phyloP scores from a whole-genome alignment of 2,888 invertebrate genomes.

The Palloptera scutellata region DNA sequence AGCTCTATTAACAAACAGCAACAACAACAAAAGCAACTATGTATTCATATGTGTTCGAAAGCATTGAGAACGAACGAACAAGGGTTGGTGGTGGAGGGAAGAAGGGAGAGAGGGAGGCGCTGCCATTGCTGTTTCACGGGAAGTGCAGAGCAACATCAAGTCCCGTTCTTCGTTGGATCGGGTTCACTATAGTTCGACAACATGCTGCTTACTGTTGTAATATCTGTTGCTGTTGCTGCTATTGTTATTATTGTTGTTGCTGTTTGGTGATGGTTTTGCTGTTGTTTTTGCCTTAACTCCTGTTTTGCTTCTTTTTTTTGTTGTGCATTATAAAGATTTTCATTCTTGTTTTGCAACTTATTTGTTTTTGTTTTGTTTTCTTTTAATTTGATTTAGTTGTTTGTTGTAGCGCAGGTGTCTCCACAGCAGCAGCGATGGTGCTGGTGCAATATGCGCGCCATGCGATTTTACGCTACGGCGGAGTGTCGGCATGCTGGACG shows the following conservation, averaged over 20 bases:
- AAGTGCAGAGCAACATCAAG: not conserved
- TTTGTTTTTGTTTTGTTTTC: not conserved
- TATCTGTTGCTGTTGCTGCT: slow-evolving; percentile 7
- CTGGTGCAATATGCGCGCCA: not conserved
- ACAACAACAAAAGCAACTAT: not conserved
- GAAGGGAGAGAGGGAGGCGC: not conserved
- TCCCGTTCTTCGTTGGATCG: slow-evolving; percentile 19
- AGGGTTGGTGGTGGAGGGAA: not conserved
- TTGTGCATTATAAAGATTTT: slow-evolving; percentile 3
- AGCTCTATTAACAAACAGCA: not conserved
- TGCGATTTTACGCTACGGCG: not conserved
- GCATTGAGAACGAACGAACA: not conserved
- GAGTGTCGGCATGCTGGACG: not conserved
- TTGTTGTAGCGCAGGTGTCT: too few species aligned
- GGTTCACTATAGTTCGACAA: slow-evolving; percentile 28
- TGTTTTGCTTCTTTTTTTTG: slow-evolving; percentile 13
- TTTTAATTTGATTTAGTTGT: not conserved
- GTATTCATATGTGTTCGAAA: not conserved
- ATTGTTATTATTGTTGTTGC: slow-evolving; percentile 8
- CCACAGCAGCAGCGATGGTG: not conserved
- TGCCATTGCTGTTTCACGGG: too few species aligned
- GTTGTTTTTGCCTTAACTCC: slow-evolving; percentile 7
- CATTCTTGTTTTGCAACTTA: slow-evolving; percentile 16
- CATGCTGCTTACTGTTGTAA: slow-evolving; percentile 6
- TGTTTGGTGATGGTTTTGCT: slow-evolving; percentile 7